Evolutionary conservation across 2,888 invertebrate species (phyloP).

Genomic region (Azorinus chamasolen): DNA sequence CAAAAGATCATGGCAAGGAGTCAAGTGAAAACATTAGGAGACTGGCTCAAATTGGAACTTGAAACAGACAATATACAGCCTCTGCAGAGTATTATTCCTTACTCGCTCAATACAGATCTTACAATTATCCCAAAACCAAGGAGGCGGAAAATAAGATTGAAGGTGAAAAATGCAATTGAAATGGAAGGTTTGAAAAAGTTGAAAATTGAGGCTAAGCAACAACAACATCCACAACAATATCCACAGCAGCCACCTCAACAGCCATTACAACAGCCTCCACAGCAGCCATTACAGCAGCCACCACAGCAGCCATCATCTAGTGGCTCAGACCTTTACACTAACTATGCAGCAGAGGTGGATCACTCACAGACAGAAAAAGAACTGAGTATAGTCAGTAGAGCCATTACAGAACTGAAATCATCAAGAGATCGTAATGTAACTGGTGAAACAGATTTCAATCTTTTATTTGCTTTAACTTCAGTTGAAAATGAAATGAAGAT

Average conservation of each 20-base stretch:
- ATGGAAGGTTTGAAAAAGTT: slow-evolving; percentile 34
- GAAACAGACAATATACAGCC: slow-evolving; percentile 58
- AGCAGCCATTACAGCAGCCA: too few species aligned
- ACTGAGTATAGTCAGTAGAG: slow-evolving; percentile 31
- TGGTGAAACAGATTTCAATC: background rate
- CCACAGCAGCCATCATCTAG: background rate
- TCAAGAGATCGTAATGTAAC: background rate
- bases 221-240: too few species aligned
- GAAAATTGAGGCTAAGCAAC: background rate
- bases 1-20: slow-evolving; percentile 37
- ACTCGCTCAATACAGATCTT: slow-evolving; percentile 47
- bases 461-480: slow-evolving; percentile 23
- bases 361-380: slow-evolving; percentile 46
- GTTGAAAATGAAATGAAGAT: slow-evolving; percentile 51
- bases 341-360: slow-evolving; percentile 48
- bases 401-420: background rate
- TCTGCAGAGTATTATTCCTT: slow-evolving; percentile 55
- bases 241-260: too few species aligned
- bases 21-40: slow-evolving; percentile 60
- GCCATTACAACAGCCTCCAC: too few species aligned
- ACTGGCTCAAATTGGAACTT: slow-evolving; percentile 61
- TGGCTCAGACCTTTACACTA: slow-evolving; percentile 18
- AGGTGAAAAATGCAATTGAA: slow-evolving; percentile 53
- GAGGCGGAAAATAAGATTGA: slow-evolving; percentile 51
- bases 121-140: slow-evolving; percentile 51